A percentile compares a stretch with the other conserved stretches of the same genome.
Conservation (phyloP, 2,797 vertebrate species). For the Pangasius larnaudii region DNA sequence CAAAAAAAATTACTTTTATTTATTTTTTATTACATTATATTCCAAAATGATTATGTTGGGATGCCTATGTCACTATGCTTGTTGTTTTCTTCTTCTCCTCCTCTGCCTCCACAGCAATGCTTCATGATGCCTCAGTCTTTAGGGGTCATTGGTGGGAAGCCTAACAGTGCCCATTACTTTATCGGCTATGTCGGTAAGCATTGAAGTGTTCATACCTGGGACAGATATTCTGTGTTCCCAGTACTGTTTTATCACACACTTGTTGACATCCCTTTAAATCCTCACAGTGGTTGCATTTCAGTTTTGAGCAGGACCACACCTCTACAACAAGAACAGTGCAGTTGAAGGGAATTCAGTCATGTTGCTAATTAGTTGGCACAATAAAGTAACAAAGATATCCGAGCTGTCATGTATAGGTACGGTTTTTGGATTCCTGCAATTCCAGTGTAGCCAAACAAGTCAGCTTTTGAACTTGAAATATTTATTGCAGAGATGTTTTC, state of each 20-base stretch:
- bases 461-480: neutral
- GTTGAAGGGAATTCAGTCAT: neutral
- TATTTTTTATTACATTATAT: neutral
- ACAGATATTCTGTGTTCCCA: neutral
- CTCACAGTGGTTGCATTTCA: neutral
- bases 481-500: neutral
- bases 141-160: conserved; percentile 97
- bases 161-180: conserved; percentile 99
- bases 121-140: conserved; percentile 98
- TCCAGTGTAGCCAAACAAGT: neutral
- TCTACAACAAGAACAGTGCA: neutral
- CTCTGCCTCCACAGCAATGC: conserved; percentile 83
- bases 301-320: too few species aligned
- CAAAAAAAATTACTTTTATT: neutral
- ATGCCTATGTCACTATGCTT: neutral
- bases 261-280: neutral
- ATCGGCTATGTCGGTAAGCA: conserved; percentile 92
- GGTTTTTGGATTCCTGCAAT: neutral
- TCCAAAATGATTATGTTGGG: neutral
- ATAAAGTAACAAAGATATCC: neutral
- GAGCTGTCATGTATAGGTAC: neutral
- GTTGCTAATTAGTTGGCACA: neutral
- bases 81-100: conserved; percentile 16
- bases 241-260: neutral
- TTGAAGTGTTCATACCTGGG: neutral